Evolutionary conservation across 2,888 invertebrate genomes (phyloP).

Genomic region (Chirona hameri): DNA sequence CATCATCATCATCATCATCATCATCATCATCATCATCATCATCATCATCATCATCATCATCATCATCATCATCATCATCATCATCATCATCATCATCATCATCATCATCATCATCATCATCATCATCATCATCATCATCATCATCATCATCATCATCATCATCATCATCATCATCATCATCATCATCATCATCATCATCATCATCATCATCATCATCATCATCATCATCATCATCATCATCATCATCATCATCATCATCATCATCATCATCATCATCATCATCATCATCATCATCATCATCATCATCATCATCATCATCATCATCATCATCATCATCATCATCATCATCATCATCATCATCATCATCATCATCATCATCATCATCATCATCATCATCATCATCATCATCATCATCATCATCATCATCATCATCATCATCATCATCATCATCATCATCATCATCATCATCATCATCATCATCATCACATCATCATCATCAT

Average conservation of each 20-base stretch:
- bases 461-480: too few relatives aligned
- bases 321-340: too few relatives aligned
- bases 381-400: conserved; percentile 22
- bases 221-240: too few relatives aligned
- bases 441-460: neutral
- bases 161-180: too few relatives aligned
- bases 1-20: conserved; percentile 22
- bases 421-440: conserved; percentile 22
- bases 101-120: conserved; percentile 22
- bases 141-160: conserved; percentile 22
- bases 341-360: conserved; percentile 22
- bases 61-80: too few relatives aligned
- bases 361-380: conserved; percentile 22
- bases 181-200: too few relatives aligned
- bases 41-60: conserved; percentile 22
- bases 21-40: conserved; percentile 22
- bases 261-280: too few relatives aligned
- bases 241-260: too few relatives aligned
- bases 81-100: conserved; percentile 22
- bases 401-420: conserved; percentile 22
- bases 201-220: too few relatives aligned
- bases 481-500: too few relatives aligned
- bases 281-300: too few relatives aligned
- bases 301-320: too few relatives aligned
- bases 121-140: conserved; percentile 22